Evolutionary conservation across 2,888 invertebrate species (phyloP).

Genomic region (Spialia ferax): DNA sequence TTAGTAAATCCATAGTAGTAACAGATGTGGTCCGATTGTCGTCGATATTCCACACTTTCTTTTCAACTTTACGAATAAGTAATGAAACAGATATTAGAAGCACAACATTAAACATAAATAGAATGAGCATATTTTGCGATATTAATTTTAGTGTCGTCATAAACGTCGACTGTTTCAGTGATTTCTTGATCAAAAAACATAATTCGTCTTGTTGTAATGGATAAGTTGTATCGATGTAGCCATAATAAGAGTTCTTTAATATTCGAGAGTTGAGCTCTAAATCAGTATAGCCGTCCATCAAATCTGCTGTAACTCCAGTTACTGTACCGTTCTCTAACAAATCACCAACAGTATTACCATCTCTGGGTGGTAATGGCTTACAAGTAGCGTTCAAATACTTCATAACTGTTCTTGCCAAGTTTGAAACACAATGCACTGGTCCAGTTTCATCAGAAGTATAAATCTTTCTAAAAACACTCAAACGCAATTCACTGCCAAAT

Average conservation of each 20-base stretch:
- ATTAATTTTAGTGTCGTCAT: constrained; percentile 71
- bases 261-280: constrained; percentile 84
- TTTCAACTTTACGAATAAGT: constrained; percentile 63
- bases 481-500: constrained; percentile 62
- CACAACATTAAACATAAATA: constrained; percentile 62
- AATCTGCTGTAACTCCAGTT: constrained; percentile 76
- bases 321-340: constrained; percentile 74
- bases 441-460: constrained; percentile 63
- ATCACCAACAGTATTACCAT: constrained; percentile 75
- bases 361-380: constrained; percentile 67
- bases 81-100: constrained; percentile 60
- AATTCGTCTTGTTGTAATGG: constrained; percentile 84
- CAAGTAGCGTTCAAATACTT: constrained; percentile 72
- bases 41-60: constrained; percentile 54
- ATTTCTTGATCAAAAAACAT: constrained; percentile 84
- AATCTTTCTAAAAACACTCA: constrained; percentile 72
- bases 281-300: constrained; percentile 82
- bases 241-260: constrained; percentile 78
- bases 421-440: constrained; percentile 65
- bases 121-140: constrained; percentile 60
- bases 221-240: constrained; percentile 82
- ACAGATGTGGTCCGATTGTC: constrained; percentile 57
- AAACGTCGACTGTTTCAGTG: constrained; percentile 78
- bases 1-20: constrained; percentile 66
- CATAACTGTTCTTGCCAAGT: constrained; percentile 65